A percentile compares a stretch with the other conserved stretches of the same genome.
These are phyloP conservation scores for Hirtodrosophila alboralis DNA, from an alignment of 2,888 invertebrate genomes.

Conservation along the genomic window DNA sequence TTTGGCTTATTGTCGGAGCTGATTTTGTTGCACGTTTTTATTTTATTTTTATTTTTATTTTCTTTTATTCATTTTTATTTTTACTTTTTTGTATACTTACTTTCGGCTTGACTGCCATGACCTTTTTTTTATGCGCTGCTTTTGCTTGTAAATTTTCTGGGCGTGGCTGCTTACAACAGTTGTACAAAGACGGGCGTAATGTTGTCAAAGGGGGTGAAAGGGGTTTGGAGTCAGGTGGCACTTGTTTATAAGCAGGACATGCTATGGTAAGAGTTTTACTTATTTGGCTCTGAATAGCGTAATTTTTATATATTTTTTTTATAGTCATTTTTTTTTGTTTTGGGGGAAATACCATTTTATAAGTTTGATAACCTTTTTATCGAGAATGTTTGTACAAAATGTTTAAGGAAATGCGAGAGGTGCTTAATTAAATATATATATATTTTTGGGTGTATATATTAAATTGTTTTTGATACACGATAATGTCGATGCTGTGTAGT, in stretches of 20 bases:
- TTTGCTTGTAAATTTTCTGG: constrained; percentile 59
- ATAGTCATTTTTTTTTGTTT: no score
- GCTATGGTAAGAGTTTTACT: constrained; percentile 14
- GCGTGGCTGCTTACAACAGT: constrained; percentile 63
- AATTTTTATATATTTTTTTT: constrained; percentile 20
- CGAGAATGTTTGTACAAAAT: neutral
- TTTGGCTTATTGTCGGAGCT: constrained; percentile 64
- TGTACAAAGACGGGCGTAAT: constrained; percentile 46
- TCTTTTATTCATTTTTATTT: constrained; percentile 5
- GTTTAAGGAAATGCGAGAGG: neutral
- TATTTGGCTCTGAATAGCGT: constrained; percentile 12
- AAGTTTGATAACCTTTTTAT: constrained; percentile 17
- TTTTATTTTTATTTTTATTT: constrained; percentile 38
- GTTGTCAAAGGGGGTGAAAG: neutral
- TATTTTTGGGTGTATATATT: no score
- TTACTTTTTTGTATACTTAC: constrained; percentile 35
- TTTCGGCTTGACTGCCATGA: constrained; percentile 53
- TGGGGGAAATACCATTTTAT: no score
- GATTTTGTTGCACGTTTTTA: constrained; percentile 55
- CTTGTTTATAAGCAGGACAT: constrained; percentile 33
- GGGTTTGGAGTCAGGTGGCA: neutral
- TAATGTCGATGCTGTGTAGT: no score
- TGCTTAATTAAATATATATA: no score
- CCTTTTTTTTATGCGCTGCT: constrained; percentile 55
- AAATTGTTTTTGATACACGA: no score